phyloP scores from a whole-genome alignment of 2,797 vertebrate species.

The Buphagus erythrorhynchus region DNA sequence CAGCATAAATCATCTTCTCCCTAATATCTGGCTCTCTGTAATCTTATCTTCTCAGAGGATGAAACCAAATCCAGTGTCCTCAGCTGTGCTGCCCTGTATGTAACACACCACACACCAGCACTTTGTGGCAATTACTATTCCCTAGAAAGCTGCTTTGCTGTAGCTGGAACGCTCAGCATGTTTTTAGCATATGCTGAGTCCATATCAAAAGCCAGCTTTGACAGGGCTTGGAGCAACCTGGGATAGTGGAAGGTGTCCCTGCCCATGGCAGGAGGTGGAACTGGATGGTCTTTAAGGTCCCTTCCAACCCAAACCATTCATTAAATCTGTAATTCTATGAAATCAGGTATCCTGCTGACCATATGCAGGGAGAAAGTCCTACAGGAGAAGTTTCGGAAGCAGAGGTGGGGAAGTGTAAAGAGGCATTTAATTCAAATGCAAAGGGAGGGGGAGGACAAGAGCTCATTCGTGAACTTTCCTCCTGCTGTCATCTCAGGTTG shows the following conservation, averaged over 20 bases:
- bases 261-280: background rate
- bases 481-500: slow-evolving; percentile 2
- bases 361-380: background rate
- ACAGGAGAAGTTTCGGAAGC: background rate
- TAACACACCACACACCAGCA: background rate
- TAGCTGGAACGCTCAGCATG: background rate
- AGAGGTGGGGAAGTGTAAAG: background rate
- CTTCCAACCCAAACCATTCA: background rate
- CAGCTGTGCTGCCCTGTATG: background rate
- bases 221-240: background rate
- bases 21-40: background rate
- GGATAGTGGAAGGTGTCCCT: background rate
- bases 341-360: background rate
- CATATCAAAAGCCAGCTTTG: background rate
- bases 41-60: background rate
- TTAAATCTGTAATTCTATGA: no score
- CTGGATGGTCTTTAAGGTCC: background rate
- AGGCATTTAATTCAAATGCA: slow-evolving; percentile 14
- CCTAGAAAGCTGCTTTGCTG: background rate
- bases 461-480: background rate
- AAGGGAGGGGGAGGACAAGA: background rate
- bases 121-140: background rate
- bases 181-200: background rate
- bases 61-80: background rate
- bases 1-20: background rate